Evolutionary conservation across 2,888 invertebrate genomes (phyloP).

Genomic region (Hipparchia semele): DNA sequence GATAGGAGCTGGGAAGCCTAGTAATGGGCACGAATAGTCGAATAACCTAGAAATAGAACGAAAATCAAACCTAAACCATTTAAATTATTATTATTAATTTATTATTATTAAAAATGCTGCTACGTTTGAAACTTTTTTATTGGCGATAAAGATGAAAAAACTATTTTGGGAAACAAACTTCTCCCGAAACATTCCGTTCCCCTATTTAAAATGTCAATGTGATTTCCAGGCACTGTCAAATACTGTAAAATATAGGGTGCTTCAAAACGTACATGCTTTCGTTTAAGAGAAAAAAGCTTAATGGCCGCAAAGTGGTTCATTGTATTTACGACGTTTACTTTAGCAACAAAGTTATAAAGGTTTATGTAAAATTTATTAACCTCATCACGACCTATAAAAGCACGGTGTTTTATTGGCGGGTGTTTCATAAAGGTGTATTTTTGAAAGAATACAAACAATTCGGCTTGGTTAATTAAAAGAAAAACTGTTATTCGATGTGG

Average conservation of each 20-base stretch:
- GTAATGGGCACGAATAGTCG: no score
- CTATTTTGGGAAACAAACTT: conserved; percentile 14
- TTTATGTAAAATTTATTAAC: conserved; percentile 37
- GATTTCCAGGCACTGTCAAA: conserved; percentile 31
- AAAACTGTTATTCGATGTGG: conserved; percentile 3
- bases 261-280: conserved; percentile 26
- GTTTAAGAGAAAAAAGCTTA: conserved; percentile 35
- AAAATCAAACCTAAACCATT: background rate
- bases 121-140: background rate
- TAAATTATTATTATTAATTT: no score
- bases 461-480: conserved; percentile 5
- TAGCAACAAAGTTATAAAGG: conserved; percentile 39
- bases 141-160: conserved; percentile 5
- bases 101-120: no score
- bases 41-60: no score
- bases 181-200: conserved; percentile 23
- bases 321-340: conserved; percentile 40
- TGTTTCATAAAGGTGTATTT: background rate
- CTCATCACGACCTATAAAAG: conserved; percentile 25
- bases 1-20: no score
- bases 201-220: conserved; percentile 33
- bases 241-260: conserved; percentile 28
- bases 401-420: conserved; percentile 21
- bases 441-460: conserved; percentile 4
- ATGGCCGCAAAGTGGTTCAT: conserved; percentile 36